A percentile compares a stretch with the other conserved stretches of the same genome.
phyloP scores from a whole-genome alignment of 2,113 vertebrate genomes.

The Halcyon senegalensis region DNA sequence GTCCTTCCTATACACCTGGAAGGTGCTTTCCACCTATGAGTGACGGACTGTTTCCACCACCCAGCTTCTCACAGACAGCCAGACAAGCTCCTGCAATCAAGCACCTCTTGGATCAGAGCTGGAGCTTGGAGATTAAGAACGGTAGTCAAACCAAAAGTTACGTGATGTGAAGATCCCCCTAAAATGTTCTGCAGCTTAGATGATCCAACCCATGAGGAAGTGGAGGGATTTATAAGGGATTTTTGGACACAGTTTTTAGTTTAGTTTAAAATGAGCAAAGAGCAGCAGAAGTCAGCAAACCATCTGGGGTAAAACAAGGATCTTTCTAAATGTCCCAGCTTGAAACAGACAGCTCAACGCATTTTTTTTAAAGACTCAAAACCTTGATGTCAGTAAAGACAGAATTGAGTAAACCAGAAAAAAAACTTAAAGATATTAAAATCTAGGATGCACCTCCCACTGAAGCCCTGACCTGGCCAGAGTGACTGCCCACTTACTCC shows the following conservation, averaged over 20 bases:
- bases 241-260: not conserved
- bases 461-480: not conserved
- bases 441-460: not conserved
- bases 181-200: not conserved
- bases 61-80: not conserved
- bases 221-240: rapidly evolving
- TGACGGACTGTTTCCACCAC: not conserved
- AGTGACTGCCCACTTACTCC: not conserved
- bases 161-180: not conserved
- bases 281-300: not conserved
- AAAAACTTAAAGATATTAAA: not conserved
- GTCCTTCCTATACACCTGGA: not conserved
- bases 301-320: not conserved
- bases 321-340: not conserved
- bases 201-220: not conserved
- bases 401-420: not conserved
- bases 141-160: not conserved
- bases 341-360: not conserved
- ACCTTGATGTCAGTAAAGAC: not conserved
- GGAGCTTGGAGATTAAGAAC: not conserved
- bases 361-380: not conserved
- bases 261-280: not conserved
- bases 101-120: not conserved
- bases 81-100: not conserved
- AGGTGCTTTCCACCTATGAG: not conserved